These are phyloP conservation scores for Halcyon senegalensis DNA, from an alignment of 2,113 vertebrate species.

Conservation along the genomic window DNA sequence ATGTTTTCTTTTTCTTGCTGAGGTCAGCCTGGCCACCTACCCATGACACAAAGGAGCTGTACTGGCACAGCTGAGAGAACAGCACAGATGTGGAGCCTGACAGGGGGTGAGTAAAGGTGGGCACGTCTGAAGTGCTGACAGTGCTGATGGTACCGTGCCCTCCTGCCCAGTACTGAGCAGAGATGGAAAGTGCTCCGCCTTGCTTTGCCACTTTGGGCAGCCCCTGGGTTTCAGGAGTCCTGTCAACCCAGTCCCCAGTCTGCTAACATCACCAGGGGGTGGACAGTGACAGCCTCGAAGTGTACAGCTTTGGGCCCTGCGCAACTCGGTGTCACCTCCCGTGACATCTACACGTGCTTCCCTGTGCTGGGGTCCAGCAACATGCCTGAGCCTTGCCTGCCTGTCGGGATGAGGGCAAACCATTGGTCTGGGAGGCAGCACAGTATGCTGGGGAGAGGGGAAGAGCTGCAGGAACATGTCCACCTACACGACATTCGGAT, in stretches of 20 bases:
- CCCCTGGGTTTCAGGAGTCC: neutral
- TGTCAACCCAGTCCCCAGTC: neutral
- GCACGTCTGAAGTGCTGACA: neutral
- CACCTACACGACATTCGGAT: neutral
- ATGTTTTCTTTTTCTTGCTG: neutral
- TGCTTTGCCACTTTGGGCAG: neutral
- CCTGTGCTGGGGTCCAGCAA: neutral
- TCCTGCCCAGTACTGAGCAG: accelerated
- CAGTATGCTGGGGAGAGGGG: neutral
- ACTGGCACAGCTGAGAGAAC: neutral
- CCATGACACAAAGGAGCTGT: neutral
- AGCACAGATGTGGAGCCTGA: neutral
- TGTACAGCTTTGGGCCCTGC: neutral
- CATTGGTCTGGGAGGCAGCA: neutral
- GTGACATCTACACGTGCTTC: accelerated
- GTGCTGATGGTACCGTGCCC: neutral
- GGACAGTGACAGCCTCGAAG: neutral
- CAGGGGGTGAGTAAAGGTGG: neutral
- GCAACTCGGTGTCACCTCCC: neutral
- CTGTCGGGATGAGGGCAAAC: neutral
- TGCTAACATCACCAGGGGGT: neutral
- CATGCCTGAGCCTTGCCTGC: accelerated
- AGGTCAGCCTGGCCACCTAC: neutral
- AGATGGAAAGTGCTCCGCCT: neutral
- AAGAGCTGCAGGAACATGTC: neutral